Evolutionary conservation across 2,113 vertebrate species (phyloP), one percentile per base, ranked within the genome.

Genomic region (Cryptotis parvus): DNA sequence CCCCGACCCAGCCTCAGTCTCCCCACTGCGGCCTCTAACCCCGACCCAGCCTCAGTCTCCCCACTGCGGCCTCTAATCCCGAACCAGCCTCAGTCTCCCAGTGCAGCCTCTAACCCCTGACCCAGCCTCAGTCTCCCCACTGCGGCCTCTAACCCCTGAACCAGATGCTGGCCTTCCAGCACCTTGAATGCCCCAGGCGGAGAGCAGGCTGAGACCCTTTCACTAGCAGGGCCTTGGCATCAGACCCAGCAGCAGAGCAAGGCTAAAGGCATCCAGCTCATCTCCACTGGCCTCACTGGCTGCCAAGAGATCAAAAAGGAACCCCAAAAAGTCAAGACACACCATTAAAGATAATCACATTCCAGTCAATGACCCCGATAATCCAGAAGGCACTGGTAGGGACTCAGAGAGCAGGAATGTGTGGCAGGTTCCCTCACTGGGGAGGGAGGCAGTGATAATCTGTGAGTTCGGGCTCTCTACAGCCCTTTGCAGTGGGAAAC

Each of bases 331-430:
- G 35, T 37, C 70, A 37, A 22, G 69, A 52, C 68, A 85, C 45
- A 84, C 29, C 69, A 58, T 35, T 73, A 31, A 27, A 81, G 66
- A 8, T 24, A 63, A 39, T 74, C 55, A 37, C 58, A 81, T 70
- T 27, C 78, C 72, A 73, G 75, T 26, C 45, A 88, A 72, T 70
- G 96, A 94, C 96, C 91, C 27, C 24, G 90, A 92, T 94, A 55
- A 70, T 43, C 72, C 76, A 82, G 82, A 89, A 70, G 45, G 49
- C 39, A 24, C 18, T 9, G 41, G 68, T 3, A 52, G 45, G 58
- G 22, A 68, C 65, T 89, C 33, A 24, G n/a, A 82, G 14, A 16
- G 9, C 33, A 84, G 70, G n/a, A 75, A 83, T 78, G 33, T 27
- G 33, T 33, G 27, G 9, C 69, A 52, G 45, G 43, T 33, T 82